Evolutionary conservation across 2,113 vertebrate species (phyloP).

Genomic region (Sander lucioperca): DNA sequence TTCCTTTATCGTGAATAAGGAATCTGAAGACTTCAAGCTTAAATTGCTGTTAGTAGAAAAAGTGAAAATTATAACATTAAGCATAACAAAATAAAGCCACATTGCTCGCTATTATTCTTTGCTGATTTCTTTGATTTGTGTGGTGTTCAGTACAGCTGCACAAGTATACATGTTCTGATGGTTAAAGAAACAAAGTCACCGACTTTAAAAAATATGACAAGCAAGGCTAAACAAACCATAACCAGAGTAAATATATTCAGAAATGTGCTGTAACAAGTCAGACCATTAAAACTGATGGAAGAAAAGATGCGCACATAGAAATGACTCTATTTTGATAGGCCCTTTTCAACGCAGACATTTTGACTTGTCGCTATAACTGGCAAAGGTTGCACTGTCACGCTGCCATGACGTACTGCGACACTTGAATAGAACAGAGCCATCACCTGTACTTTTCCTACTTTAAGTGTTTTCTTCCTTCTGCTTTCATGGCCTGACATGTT

Average conservation of each 20-base stretch:
- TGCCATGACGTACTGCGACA: too few species aligned
- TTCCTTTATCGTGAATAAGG: neutral
- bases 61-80: neutral
- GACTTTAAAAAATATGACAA: neutral
- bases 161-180: neutral
- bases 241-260: neutral
- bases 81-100: neutral
- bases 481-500: neutral
- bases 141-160: neutral
- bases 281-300: too few species aligned
- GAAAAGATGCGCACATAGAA: too few species aligned
- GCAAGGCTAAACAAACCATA: neutral
- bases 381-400: too few species aligned
- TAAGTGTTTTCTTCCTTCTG: too few species aligned
- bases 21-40: neutral
- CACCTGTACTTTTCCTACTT: too few species aligned
- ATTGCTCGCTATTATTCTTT: neutral
- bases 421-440: too few species aligned
- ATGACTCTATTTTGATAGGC: too few species aligned
- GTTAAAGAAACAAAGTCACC: neutral
- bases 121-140: neutral
- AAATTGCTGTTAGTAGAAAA: neutral
- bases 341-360: too few species aligned
- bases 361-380: too few species aligned
- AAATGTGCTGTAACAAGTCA: neutral